Percentiles rank a stretch among this genome's conserved stretches.
Evolutionary conservation across 2,888 invertebrate species (phyloP).

Genomic region (Hydroisotoma schaefferi): DNA sequence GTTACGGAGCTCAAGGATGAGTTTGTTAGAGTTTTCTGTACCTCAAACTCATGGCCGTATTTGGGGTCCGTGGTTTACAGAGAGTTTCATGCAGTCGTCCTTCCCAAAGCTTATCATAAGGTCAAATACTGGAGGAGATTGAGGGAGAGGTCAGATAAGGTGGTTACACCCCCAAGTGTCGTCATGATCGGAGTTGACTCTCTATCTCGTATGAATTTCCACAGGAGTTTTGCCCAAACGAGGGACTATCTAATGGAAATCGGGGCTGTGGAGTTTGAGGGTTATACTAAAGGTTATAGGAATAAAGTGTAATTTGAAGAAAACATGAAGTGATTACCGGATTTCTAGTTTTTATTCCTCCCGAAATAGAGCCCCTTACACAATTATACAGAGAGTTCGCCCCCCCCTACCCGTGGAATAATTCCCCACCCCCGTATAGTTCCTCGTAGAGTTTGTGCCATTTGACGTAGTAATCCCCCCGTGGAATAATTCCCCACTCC

Average conservation of each 20-base stretch:
- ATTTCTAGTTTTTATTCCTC: too few relatives aligned
- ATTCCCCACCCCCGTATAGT: too few relatives aligned
- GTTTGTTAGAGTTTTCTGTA: conserved; percentile 30
- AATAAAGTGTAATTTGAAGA: not conserved
- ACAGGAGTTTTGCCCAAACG: conserved; percentile 15
- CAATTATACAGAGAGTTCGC: too few relatives aligned
- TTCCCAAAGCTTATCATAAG: not conserved
- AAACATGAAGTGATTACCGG: too few relatives aligned
- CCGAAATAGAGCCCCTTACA: too few relatives aligned
- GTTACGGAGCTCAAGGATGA: conserved; percentile 13
- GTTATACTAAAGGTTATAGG: conserved; percentile 27
- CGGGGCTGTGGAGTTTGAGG: conserved; percentile 30
- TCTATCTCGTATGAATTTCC: conserved; percentile 23
- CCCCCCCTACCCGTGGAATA: too few relatives aligned
- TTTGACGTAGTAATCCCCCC: too few relatives aligned
- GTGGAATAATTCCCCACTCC: too few relatives aligned
- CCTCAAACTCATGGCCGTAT: conserved; percentile 14
- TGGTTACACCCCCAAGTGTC: conserved; percentile 23
- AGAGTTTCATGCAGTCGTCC: conserved; percentile 21
- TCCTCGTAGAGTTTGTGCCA: too few relatives aligned
- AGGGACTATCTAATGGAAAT: conserved; percentile 4
- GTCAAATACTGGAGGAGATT: not conserved
- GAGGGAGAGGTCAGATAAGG: too few relatives aligned
- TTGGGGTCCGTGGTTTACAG: conserved; percentile 25
- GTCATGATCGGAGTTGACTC: conserved; percentile 26